phyloP scores from a whole-genome alignment of 2,797 vertebrate genomes.

The Ctenopoma multispine region DNA sequence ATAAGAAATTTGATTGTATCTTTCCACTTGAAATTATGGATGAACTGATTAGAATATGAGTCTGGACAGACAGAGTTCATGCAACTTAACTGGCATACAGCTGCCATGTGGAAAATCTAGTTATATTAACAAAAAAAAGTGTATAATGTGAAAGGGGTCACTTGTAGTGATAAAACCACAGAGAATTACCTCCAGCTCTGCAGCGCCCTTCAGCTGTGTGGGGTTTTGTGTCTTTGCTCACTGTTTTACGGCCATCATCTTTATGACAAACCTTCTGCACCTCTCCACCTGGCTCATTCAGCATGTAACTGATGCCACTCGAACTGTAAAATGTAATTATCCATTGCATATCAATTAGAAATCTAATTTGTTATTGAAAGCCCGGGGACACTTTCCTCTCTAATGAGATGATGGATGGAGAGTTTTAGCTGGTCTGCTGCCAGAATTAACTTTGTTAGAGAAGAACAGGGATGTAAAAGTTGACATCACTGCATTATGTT shows the following conservation, averaged over 20 bases:
- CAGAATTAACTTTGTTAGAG: not conserved
- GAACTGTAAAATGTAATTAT: constrained; percentile 43
- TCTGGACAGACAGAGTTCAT: too few species aligned
- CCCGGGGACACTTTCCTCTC: constrained; percentile 19
- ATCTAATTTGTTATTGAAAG: constrained; percentile 59
- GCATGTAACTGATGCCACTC: constrained; percentile 45
- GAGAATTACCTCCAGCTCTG: not conserved
- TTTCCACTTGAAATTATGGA: too few species aligned
- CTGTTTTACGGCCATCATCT: not conserved
- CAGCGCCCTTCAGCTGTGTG: too few species aligned
- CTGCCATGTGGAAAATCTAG: too few species aligned
- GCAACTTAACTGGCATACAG: too few species aligned
- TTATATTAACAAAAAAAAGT: not conserved
- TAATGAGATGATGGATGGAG: constrained; percentile 55
- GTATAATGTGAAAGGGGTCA: not conserved
- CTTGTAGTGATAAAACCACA: not conserved
- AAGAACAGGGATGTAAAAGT: not conserved
- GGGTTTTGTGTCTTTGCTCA: not conserved
- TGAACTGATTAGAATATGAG: too few species aligned
- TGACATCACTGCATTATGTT: not conserved
- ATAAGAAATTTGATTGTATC: too few species aligned
- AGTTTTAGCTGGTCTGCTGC: constrained; percentile 7
- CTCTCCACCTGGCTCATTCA: constrained; percentile 18
- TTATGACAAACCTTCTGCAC: not conserved
- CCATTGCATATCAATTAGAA: constrained; percentile 48